Evolutionary conservation across 2,888 invertebrate genomes (phyloP).

Genomic region (Conomelus anceps): DNA sequence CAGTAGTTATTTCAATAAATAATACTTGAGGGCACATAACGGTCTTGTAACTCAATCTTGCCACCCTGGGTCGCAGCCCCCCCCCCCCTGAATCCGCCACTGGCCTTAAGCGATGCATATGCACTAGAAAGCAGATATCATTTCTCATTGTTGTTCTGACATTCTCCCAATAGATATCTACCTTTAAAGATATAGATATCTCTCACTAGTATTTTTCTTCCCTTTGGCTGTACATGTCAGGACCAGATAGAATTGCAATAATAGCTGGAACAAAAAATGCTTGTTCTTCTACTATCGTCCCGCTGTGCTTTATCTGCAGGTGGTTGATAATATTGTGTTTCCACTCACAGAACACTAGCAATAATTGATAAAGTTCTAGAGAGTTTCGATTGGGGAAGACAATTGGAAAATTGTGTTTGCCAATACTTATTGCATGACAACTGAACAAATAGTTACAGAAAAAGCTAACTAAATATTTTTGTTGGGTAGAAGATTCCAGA

Average conservation of each 20-base stretch:
- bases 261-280: not conserved
- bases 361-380: not conserved
- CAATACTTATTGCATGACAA: not conserved
- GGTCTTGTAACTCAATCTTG: no score
- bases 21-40: no score
- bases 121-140: no score
- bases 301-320: not conserved
- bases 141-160: no score
- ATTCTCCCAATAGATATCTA: no score
- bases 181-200: no score
- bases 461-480: not conserved
- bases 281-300: not conserved
- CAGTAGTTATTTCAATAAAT: no score
- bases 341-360: not conserved
- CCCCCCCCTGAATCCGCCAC: no score
- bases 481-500: not conserved
- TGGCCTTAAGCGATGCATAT: no score
- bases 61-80: no score
- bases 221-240: not conserved
- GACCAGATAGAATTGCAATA: not conserved
- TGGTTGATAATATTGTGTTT: not conserved
- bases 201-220: not conserved
- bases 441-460: not conserved
- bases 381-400: not conserved
- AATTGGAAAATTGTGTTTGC: not conserved